Evolutionary conservation across 2,797 vertebrate species (phyloP), one percentile per base, ranked within the genome.

Genomic region (Gymnothorax reevesii): DNA sequence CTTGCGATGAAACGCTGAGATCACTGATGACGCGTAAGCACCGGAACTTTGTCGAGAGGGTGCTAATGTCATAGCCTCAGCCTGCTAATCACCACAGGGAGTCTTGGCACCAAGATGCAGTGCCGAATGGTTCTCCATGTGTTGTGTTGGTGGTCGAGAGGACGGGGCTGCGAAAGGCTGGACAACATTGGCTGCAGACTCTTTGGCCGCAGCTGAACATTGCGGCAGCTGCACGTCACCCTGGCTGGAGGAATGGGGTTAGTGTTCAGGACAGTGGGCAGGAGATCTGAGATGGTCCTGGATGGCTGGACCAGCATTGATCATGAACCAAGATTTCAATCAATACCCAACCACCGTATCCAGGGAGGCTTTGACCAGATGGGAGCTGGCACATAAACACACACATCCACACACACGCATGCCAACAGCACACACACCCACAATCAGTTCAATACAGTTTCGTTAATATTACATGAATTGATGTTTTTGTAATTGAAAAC

Each of bases 371-470:
- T 12, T 49, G 1, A 25, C 59, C 73, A 77, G 73, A 49, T 73
- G 27, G 69, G 33, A 82, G 75, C 17, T n/a, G 64, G 12, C 64
- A 79, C 42, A 49, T 49, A 57, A 25, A 85, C 52, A 79, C 62
- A 85, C 84, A 85, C 64, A 79, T 42, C 33, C 55, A 85, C n/a
- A 59, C 84, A 85, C 55, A 59, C 49, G 22, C 64, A 64, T 20
- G 4, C 69, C 10, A 85, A 20, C 17, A 22, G 60, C 69, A 85
- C 55, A 85, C 25, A 59, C 9, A 27, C 71, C 42, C 9, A 59
- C 57, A 85, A 15, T 83, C 33, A 22, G 64, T 59, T 87, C 54
- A 49, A 86, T 57, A 84, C 69, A 57, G 83, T 90, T 88, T 82
- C 54, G 13, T 54, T 73, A 73, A 27, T 10, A 73, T 1, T 73